Evolutionary conservation across 1,140 invertebrate species (phyloP), one percentile per base, ranked within the genome.

Genomic region (Lerema accius): DNA sequence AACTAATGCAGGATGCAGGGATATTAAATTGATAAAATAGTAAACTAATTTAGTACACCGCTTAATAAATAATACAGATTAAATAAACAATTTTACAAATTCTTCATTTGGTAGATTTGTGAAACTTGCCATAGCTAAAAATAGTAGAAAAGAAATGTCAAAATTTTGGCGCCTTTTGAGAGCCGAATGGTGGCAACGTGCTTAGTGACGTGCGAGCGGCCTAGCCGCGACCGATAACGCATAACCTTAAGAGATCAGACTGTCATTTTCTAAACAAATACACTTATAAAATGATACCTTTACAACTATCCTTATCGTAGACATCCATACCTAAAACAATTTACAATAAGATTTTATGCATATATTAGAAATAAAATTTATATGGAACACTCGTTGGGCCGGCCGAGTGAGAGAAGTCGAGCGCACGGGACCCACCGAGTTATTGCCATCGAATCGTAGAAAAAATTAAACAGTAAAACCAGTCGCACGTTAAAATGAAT

Each of bases 191-290:
- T 49, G 35, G 23, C 63, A 51, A 9, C 49, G 48, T 37, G 37
- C 17, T 32, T 9, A 48, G 49, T 48, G 50, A 10, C 23, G 50
- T 59, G 63, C 56, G 55, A 66, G 67, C 67, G 69, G 74, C 71
- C 69, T 63, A 62, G 66, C 68, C 73, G 71, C 67, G 55, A 49
- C 66, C 58, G 62, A 65, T 68, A 70, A 80, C 73, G 65, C 73
- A 80, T 84, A 81, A 87, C 75, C 78, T 75, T 86, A 86, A 86
- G 87, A 90, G 87, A 90, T 90, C 86, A 87, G 80, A 82, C 84
- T 89, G 86, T 88, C 84, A 86, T 88, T 86, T 84, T 74, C 82
- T 84, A 80, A 85, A 84, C 71, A 84, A 85, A 79, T 78, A 73
- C 78, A 84, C 77, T 81, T 81, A 84, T 69, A 79, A 82, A 74